Percentiles rank a stretch among this genome's conserved stretches.
Conservation (phyloP, 1,140 invertebrate species). For the Aphelinus atriplicis region DNA sequence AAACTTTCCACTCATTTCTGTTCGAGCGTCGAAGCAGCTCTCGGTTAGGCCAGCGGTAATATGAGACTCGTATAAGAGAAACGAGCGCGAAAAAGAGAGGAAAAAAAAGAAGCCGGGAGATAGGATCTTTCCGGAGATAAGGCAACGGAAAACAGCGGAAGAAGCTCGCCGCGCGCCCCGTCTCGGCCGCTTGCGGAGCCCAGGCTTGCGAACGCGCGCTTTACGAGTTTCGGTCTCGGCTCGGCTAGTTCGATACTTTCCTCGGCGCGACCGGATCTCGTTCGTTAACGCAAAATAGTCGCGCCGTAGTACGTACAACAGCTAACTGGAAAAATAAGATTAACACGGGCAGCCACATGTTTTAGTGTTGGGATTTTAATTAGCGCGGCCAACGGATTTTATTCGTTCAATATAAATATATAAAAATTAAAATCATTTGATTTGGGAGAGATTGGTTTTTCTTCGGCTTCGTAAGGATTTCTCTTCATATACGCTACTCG, state of each 20-base stretch:
- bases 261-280: neutral
- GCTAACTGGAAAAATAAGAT: no score
- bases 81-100: neutral
- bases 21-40: slow-evolving; percentile 1
- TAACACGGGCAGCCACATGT: no score
- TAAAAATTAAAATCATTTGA: no score
- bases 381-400: no score
- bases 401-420: no score
- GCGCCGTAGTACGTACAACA: no score
- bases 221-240: slow-evolving; percentile 35
- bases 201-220: slow-evolving; percentile 6
- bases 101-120: slow-evolving; percentile 20
- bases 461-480: no score
- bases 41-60: slow-evolving; percentile 11
- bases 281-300: no score
- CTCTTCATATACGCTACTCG: no score
- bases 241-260: slow-evolving; percentile 31
- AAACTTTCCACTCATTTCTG: slow-evolving; percentile 5
- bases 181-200: no score
- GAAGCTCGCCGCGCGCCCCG: neutral
- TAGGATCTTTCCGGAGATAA: slow-evolving; percentile 26
- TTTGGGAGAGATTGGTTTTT: no score
- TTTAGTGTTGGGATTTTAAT: no score
- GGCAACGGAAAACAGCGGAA: slow-evolving; percentile 29
- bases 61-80: slow-evolving; percentile 15